Conservation (phyloP, 2,888 invertebrate species). For the Dasypogon diadema region DNA sequence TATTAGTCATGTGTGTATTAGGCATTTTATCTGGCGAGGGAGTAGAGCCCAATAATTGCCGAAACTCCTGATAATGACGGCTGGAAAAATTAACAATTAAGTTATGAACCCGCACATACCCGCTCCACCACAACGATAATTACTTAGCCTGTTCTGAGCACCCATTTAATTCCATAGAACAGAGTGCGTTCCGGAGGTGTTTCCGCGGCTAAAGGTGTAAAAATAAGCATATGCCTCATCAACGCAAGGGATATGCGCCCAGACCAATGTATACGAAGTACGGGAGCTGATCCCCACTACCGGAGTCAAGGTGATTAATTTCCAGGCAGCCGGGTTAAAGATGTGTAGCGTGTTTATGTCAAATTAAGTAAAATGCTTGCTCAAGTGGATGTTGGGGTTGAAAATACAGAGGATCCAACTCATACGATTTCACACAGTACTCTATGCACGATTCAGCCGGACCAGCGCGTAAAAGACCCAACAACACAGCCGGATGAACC, state of each 20-base stretch:
- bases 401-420: conserved; percentile 4
- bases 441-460: neutral
- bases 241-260: conserved; percentile 1
- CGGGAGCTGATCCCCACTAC: neutral
- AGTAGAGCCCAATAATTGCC: conserved; percentile 43
- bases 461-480: conserved; percentile 17
- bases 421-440: neutral
- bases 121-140: conserved; percentile 33
- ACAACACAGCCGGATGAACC: neutral
- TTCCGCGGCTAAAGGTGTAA: conserved; percentile 29
- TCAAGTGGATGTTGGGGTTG: conserved; percentile 25
- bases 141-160: conserved; percentile 19
- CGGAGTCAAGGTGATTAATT: conserved; percentile 27
- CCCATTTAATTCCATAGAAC: conserved; percentile 29
- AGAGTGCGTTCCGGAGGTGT: neutral
- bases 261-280: neutral
- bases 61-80: conserved; percentile 50
- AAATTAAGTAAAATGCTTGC: neutral
- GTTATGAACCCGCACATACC: conserved; percentile 46
- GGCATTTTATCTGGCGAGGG: conserved; percentile 34
- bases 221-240: conserved; percentile 19
- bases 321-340: conserved; percentile 25
- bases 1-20: conserved; percentile 38
- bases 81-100: conserved; percentile 49
- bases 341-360: neutral